Evolutionary conservation across 2,888 invertebrate genomes (phyloP), one percentile per base, ranked within the genome.

Genomic region (Scelioninae gen. 1): DNA sequence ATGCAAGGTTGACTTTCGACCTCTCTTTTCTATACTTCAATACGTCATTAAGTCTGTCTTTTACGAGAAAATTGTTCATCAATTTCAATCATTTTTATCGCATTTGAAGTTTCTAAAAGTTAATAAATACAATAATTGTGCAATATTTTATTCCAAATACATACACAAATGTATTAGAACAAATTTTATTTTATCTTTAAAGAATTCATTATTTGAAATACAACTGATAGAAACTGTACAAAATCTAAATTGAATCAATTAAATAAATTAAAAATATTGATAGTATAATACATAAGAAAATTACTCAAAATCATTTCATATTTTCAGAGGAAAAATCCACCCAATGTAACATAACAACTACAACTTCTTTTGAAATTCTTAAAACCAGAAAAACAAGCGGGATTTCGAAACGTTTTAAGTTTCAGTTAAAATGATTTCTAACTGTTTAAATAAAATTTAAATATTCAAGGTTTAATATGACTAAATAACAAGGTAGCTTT

Each of bases 11-110:
- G 51, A 40, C 49, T 34, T 23, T 63, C 34, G 16, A 49, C 34
- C 47, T 63, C 34, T 47, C 45, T 45, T 40, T 62, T 62, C 62
- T 62, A 62, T 62, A 31, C 45, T 45, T 47, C 45, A 62, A 45
- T 15, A 32, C 32, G 45, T 62, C 62, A 47, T 62, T 62, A 62
- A 23, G 29, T 43, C 23, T 13, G 8, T 45, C 31, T 62, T 31
- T 11, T 43, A 40, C 45, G 13, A 47, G 62, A n/a, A 62, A 62
- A 47, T 62, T 62, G 16, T 62, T 53, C 49, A 49, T 49, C 49
- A 49, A 49, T 29, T 49, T 29, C 10, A 29, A 23, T 49, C 7
- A 47, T 15, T 4, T 23, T 23, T 49, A 23, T 10, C 23, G 13
- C 5, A 4, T 29, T 49, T 23, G 11, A 8, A 7, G 5, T 15